Evolutionary conservation across 37 sponge, comb jelly and placozoan genomes (phyloP), one percentile per base, ranked within the genome.

Genomic region (Petrosia ficiformis): DNA sequence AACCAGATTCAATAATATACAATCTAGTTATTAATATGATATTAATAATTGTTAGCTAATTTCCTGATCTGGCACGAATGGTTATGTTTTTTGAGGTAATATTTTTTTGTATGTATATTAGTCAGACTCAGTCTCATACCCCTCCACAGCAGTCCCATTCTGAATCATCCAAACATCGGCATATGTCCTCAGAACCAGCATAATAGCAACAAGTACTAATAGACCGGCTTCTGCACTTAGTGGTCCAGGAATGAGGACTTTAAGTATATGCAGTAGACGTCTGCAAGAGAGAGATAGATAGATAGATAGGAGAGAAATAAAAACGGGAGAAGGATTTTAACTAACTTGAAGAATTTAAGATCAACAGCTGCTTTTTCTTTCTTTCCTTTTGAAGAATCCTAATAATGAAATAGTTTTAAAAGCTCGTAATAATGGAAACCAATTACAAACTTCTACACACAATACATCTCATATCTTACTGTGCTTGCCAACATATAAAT

Each of bases 91-190:
- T n/a, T n/a, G n/a, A n/a, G n/a, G n/a, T n/a, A n/a, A n/a, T n/a
- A n/a, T n/a, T n/a, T n/a, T n/a, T n/a, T n/a, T n/a, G n/a, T n/a
- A n/a, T n/a, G n/a, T n/a, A 42, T 3, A 36, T 29, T 44, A n/a
- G 30, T 40, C 31, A 65, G 67, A 63, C 32, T 28, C 31, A 16
- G 19, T 22, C 39, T 16, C 30, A 31, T 31, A 33, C 95, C 72
- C 84, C 42, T 96, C 97, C 68, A 93, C 75, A 35, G 94, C 76
- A 37, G 97, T 96, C 5, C 92, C 92, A 61, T 93, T 96, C 68
- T 86, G 78, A 5, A 96, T 96, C 88, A 96, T 90, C 97, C 97
- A 96, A 4, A 96, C 80, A 67, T 96, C 97, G 78, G 89, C 85
- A 65, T 84, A 86, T 39, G 97, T 96, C 42, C 97, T 78, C 42